These are phyloP conservation scores for Flexamia atlantica DNA, from an alignment of 2,888 invertebrate genomes.

Conservation along the genomic window DNA sequence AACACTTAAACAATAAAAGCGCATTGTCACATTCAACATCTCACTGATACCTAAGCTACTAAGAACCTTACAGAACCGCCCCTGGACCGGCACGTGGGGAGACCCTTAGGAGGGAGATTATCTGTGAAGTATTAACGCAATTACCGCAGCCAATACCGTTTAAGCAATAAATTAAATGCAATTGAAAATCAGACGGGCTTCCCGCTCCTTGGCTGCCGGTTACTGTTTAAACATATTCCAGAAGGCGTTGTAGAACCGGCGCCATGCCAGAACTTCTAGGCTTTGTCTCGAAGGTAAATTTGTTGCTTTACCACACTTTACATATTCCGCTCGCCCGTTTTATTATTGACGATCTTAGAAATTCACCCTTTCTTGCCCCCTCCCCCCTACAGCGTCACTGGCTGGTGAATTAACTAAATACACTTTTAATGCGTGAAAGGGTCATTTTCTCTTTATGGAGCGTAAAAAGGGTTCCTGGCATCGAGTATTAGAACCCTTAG, in stretches of 20 bases:
- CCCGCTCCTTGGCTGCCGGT: conserved; percentile 27
- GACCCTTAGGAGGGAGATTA: neutral
- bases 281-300: conserved; percentile 1
- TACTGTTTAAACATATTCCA: conserved; percentile 45
- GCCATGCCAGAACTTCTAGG: neutral
- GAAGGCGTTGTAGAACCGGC: neutral
- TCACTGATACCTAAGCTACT: too few relatives aligned
- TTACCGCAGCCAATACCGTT: conserved; percentile 32
- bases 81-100: neutral
- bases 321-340: conserved; percentile 38
- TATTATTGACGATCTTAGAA: conserved; percentile 48
- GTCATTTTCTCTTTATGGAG: conserved; percentile 1
- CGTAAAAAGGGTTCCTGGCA: too few relatives aligned
- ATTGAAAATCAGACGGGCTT: conserved; percentile 41
- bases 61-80: neutral
- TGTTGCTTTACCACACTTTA: conserved; percentile 31
- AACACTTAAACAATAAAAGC: too few relatives aligned
- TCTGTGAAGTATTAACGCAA: conserved; percentile 44
- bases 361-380: conserved; percentile 51
- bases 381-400: neutral
- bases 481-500: too few relatives aligned
- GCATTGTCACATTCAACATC: too few relatives aligned
- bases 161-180: conserved; percentile 50
- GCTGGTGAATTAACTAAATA: conserved; percentile 6
- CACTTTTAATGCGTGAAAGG: conserved; percentile 48